phyloP scores from a whole-genome alignment of 1,140 invertebrate genomes.

The Lordiphosa collinella region DNA sequence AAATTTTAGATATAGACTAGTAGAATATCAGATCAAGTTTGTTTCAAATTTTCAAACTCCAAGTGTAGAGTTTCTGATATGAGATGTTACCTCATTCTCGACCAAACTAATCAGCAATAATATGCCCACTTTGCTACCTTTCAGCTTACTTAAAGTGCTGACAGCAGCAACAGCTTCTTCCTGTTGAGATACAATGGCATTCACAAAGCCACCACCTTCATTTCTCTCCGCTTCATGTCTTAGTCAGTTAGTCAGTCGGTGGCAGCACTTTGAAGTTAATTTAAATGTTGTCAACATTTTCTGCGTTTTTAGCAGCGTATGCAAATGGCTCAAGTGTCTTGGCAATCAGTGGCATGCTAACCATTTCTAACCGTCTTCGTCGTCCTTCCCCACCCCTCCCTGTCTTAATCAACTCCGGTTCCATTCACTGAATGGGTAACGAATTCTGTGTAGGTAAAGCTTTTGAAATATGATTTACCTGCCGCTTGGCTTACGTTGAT shows the following conservation, averaged over 20 bases:
- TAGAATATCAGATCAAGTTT: no score
- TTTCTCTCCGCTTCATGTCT: background rate
- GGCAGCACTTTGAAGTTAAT: conserved; percentile 76
- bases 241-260: conserved; percentile 25
- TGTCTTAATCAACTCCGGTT: background rate
- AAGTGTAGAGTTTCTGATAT: no score
- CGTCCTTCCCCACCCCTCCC: background rate
- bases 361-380: conserved; percentile 15
- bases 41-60: no score
- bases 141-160: conserved; percentile 22
- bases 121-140: conserved; percentile 26
- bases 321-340: conserved; percentile 64
- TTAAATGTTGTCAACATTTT: conserved; percentile 77
- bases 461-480: conserved; percentile 30
- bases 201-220: conserved; percentile 11
- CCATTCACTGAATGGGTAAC: conserved; percentile 1
- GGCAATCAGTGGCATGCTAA: conserved; percentile 43
- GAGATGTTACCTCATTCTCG: no score
- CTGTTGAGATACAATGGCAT: conserved; percentile 8
- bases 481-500: conserved; percentile 29
- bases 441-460: conserved; percentile 7
- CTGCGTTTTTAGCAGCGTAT: conserved; percentile 62
- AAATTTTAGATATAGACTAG: no score
- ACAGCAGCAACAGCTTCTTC: conserved; percentile 19
- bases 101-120: no score